Conservation (phyloP, 1,140 invertebrate genomes). For the Pogonognathellus flavescens region DNA sequence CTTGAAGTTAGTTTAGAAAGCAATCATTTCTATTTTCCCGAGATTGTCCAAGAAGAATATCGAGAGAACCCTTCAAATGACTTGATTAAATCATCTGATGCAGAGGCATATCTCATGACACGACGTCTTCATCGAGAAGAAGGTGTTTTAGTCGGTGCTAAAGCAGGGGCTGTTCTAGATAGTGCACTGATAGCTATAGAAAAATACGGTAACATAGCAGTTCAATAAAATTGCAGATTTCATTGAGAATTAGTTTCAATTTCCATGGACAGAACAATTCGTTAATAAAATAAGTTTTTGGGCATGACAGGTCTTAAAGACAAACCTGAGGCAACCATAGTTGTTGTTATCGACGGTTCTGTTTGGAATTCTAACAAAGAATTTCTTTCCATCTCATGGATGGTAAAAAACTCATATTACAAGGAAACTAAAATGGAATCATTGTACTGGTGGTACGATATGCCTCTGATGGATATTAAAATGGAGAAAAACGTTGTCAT, state of each 20-base stretch:
- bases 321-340: neutral
- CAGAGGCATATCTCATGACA: slow-evolving; percentile 8
- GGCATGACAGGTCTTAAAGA: slow-evolving; percentile 1
- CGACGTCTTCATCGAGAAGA: slow-evolving; percentile 24
- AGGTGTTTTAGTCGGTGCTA: neutral
- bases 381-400: neutral
- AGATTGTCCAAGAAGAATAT: neutral
- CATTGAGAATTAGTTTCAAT: no score
- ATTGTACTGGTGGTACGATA: slow-evolving; percentile 38
- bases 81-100: slow-evolving; percentile 4
- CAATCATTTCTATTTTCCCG: slow-evolving; percentile 13
- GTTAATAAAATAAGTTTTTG: no score
- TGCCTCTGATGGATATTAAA: slow-evolving; percentile 28
- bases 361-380: neutral
- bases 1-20: slow-evolving; percentile 5
- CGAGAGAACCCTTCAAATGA: neutral
- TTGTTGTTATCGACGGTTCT: neutral
- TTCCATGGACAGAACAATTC: no score
- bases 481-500: slow-evolving; percentile 18
- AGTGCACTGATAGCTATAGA: slow-evolving; percentile 8
- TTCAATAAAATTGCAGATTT: no score
- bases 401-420: slow-evolving; percentile 19
- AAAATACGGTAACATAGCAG: slow-evolving; percentile 13
- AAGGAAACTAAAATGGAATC: slow-evolving; percentile 28
- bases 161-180: slow-evolving; percentile 23